These are phyloP conservation scores for Phortica okadai DNA, from an alignment of 2,888 invertebrate genomes.

Conservation along the genomic window DNA sequence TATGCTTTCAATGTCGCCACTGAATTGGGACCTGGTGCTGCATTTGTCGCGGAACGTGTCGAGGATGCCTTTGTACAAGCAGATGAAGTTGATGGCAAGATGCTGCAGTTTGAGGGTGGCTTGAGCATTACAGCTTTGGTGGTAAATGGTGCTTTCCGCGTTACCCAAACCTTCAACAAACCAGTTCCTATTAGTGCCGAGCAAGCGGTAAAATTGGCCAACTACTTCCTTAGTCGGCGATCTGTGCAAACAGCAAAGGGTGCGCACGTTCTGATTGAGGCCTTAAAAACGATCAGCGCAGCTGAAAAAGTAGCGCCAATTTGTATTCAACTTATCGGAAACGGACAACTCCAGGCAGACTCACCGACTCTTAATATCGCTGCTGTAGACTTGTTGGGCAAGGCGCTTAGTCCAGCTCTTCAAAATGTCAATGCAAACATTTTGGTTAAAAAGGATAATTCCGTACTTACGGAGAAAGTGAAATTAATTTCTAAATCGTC, in stretches of 20 bases:
- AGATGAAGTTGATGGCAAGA: slow-evolving; percentile 93
- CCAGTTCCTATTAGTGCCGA: slow-evolving; percentile 84
- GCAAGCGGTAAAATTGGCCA: slow-evolving; percentile 91
- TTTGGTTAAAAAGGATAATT: slow-evolving; percentile 78
- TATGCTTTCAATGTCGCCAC: slow-evolving; percentile 90
- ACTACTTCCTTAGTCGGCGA: slow-evolving; percentile 92
- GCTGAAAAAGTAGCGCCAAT: slow-evolving; percentile 89
- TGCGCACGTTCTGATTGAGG: slow-evolving; percentile 87
- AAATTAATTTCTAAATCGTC: slow-evolving; percentile 83
- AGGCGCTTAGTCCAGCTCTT: slow-evolving; percentile 78
- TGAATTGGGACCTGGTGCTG: slow-evolving; percentile 81
- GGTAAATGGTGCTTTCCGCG: slow-evolving; percentile 79
- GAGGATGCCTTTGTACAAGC: slow-evolving; percentile 96
- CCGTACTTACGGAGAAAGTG: slow-evolving; percentile 79
- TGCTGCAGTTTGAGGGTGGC: slow-evolving; percentile 94
- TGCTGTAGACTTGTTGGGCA: slow-evolving; percentile 86
- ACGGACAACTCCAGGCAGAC: slow-evolving; percentile 85
- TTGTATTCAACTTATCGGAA: slow-evolving; percentile 87
- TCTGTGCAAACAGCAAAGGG: slow-evolving; percentile 92
- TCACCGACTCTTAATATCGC: slow-evolving; percentile 85
- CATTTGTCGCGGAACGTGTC: slow-evolving; percentile 84
- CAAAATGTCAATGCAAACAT: slow-evolving; percentile 69
- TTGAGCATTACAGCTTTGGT: slow-evolving; percentile 85
- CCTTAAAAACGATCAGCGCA: slow-evolving; percentile 80
- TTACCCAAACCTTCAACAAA: slow-evolving; percentile 81